Evolutionary conservation across 2,888 invertebrate species (phyloP), one percentile per base, ranked within the genome.

Genomic region (Leptura quadrifasciata): DNA sequence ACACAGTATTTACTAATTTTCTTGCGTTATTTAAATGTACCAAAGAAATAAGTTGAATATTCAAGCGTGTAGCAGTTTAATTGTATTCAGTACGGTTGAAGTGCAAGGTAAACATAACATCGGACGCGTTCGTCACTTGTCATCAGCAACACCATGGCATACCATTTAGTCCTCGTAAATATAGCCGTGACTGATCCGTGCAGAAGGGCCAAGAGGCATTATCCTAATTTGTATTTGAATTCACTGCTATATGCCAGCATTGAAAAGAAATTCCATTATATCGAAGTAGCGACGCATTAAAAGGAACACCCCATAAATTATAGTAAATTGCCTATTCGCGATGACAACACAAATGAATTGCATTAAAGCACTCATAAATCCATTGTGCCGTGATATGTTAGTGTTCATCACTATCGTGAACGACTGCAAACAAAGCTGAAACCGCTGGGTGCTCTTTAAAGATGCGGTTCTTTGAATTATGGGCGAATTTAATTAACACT

Each of bases 301-400:
- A 61, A 17, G 71, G 78, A 82, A 82, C 84, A 84, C 84, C 82
- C 84, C 82, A 84, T 84, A 84, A 84, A 84, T 84, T 84, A 82
- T 76, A 54, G 78, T 68, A 81, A 83, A 84, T 83, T 82, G 84
- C 84, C 81, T 79, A 78, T 82, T 80, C 82, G 79, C 81, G 81
- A 82, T 79, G 80, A 79, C 80, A 81, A 75, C 80, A 76, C 81
- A 81, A 84, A 84, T 84, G 83, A 82, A 84, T 84, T 82, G 80
- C 82, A 84, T 84, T 82, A 83, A 75, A 70, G 76, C 79, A 76
- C 80, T 83, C 83, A 81, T 84, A 84, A 84, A 84, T 84, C 76
- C 84, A 79, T 63, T 77, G 79, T 78, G 79, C 77, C 83, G 81
- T 83, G 82, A 82, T 83, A 74, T 80, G 82, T 81, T 81, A 76